Base-by-base conservation (phyloP, 2,113 vertebrate genomes). In the Bufo gargarizans region DNA sequence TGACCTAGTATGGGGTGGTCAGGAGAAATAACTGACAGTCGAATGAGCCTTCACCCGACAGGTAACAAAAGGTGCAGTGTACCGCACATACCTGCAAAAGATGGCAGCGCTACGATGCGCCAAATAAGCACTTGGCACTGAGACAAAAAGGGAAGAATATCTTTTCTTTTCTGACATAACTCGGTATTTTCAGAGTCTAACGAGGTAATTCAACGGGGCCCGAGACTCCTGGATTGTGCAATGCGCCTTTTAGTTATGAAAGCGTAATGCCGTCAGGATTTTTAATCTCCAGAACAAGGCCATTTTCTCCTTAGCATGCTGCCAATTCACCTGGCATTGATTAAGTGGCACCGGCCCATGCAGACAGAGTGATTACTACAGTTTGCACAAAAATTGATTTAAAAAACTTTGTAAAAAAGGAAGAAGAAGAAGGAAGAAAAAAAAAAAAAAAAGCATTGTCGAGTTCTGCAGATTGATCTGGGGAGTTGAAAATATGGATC, bases 251-350 rank as follows among this genome's bases (percentile, higher is more conserved):
- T 61, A 33, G 56, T 63, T 20, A 82, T 12, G 65, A 49, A n/a
- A 89, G 63, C 6, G 81, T 67, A 91, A 89, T 77, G 88, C 71
- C 63, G 11, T 82, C 6, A 59, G 79, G 77, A 49, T 63, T 88
- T 88, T 89, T 49, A 83, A 84, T 81, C 43, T 86, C 53, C 74
- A 72, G 49, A 59, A 77, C 59, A 63, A 71, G 45, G 49, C 86
- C 79, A 84, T 83, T 90, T 90, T 88, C n/a, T 90, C 82, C 79
- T 79, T 84, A 78, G 67, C 74, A 81, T 22, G 80, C 84, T 88
- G 85, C 4, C 86, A 90, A 85, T 69, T 84, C 53, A 88, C 78
- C 89, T 87, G 77, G 72, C 67, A 85, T 88, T 89, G 11, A 11
- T 84, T 87, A 78, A 78, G 56, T 71, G 45, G 65, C 74, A 83